Conservation (phyloP, 2,888 invertebrate species). For the Callinectes sapidus region DNA sequence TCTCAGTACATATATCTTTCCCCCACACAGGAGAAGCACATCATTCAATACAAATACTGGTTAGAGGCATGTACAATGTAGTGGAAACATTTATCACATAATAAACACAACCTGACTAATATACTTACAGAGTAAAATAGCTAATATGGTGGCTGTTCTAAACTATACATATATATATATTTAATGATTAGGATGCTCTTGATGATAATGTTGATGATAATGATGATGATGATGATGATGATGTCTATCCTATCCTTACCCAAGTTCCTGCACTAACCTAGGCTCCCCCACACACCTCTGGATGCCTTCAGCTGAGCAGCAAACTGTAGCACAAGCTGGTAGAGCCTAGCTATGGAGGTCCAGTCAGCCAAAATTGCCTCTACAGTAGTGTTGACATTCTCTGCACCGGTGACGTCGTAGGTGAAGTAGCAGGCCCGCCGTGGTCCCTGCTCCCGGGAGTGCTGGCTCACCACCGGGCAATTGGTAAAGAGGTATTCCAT, state of each 20-base stretch:
- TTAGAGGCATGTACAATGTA: no score
- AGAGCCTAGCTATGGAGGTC: conserved; percentile 93
- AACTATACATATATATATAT: no score
- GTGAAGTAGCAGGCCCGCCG: conserved; percentile 92
- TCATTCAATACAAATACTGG: no score
- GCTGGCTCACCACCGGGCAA: conserved; percentile 86
- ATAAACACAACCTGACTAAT: no score
- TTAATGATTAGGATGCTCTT: neutral
- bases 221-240: neutral
- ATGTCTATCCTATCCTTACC: neutral
- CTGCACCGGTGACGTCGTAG: conserved; percentile 91
- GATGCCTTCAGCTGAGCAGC: conserved; percentile 61
- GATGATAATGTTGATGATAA: neutral
- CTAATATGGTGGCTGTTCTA: no score
- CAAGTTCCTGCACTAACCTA: conserved; percentile 10
- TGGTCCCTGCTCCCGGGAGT: conserved; percentile 89
- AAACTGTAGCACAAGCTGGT: conserved; percentile 81
- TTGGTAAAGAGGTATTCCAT: conserved; percentile 92
- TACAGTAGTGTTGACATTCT: conserved; percentile 86
- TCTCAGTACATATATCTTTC: no score
- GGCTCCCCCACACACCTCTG: conserved; percentile 49
- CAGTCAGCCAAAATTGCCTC: conserved; percentile 92
- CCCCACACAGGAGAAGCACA: no score
- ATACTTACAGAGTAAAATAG: no score
- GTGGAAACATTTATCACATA: no score